phyloP scores from a whole-genome alignment of 2,888 invertebrate species.

The Drosophila paracracens region DNA sequence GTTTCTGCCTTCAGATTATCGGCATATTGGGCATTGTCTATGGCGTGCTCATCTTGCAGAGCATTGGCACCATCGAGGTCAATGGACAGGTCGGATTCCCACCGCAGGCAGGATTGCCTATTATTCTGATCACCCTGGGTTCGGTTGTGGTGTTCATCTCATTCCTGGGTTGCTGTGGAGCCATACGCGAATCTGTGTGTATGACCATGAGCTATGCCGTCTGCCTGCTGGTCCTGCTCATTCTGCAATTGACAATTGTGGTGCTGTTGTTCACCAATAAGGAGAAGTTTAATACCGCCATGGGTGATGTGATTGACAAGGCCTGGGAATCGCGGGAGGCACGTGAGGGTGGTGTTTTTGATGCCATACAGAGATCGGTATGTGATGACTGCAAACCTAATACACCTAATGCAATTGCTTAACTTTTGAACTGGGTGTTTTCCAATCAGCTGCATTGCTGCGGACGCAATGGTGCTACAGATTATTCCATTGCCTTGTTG shows the following conservation, averaged over 20 bases:
- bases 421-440: background rate
- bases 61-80: conserved; percentile 85
- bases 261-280: conserved; percentile 89
- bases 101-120: conserved; percentile 86
- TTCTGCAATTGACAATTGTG: conserved; percentile 90
- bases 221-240: conserved; percentile 89
- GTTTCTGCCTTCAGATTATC: conserved; percentile 86
- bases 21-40: conserved; percentile 89
- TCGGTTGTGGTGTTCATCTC: conserved; percentile 91
- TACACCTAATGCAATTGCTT: background rate
- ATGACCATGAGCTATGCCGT: conserved; percentile 93
- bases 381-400: conserved; percentile 11
- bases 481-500: conserved; percentile 53
- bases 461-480: conserved; percentile 64
- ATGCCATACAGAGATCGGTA: conserved; percentile 79
- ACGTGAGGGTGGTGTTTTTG: conserved; percentile 69
- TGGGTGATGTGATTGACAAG: conserved; percentile 86
- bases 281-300: conserved; percentile 86
- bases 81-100: conserved; percentile 86
- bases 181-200: conserved; percentile 94
- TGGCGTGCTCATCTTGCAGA: conserved; percentile 88
- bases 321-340: conserved; percentile 83
- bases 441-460: conserved; percentile 78
- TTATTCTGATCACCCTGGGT: conserved; percentile 89
- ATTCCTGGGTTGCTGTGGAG: conserved; percentile 96